Base-by-base conservation (phyloP, 2,888 invertebrate genomes). In the Synergus umbraculus region DNA sequence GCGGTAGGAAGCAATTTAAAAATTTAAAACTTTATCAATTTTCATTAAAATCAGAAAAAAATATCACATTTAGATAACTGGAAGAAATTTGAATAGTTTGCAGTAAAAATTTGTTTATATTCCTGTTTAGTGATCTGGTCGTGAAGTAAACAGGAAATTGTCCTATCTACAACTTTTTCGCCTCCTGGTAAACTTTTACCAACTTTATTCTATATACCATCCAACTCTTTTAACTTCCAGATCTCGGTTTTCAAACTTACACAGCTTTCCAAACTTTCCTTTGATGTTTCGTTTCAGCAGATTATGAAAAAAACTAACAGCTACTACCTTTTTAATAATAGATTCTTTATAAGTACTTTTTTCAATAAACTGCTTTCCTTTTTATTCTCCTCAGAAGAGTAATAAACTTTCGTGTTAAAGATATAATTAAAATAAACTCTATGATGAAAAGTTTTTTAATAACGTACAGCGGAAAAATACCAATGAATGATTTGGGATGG, bases 71-170 rank as follows among this genome's bases (percentile, higher is more conserved):
- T 3, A 10, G 12, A 49, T 49, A 49, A 49, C 4, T 49, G 10
- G 15, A 49, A 49, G 49, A 49, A 49, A 15, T 0, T 49, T 49
- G 49, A 12, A 12, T 10, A 49, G 49, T 49, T 10, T 13, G 0
- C 0, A 49, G 49, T 12, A 49, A 49, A 49, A 49, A 4, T 10
- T 49, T 49, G 49, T 49, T 43, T 63, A 10, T 65, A 10, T 4
- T 65, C 29, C 44, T 44, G 18, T 44, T n/a, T 67, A 12, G 18
- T 44, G 66, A 49, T 66, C 18, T 67, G 41, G 66, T 22, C 18
- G 18, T 69, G 22, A 37, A 49, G 29, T 29, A 49, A 69, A 69
- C 69, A 69, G 46, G 69, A 69, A 69, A 69, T 69, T 49, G 29
- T 58, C 69, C 49, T 49, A 49, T 49, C 49, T 49, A 9, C 69